Conservation (phyloP, 1,140 invertebrate species). For the Brachionus angularis region DNA sequence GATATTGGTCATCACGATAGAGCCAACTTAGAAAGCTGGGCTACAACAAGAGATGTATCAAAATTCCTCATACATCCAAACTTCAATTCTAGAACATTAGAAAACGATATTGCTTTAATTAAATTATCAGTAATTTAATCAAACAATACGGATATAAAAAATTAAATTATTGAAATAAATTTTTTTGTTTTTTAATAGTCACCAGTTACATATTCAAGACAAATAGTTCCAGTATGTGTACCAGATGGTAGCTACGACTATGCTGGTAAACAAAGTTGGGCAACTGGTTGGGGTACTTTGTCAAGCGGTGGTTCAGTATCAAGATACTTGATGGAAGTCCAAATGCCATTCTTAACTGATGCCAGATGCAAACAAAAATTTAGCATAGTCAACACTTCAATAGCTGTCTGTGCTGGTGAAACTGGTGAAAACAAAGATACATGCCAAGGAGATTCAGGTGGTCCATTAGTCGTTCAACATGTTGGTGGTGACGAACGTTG, state of each 20-base stretch:
- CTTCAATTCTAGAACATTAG: slow-evolving; percentile 7
- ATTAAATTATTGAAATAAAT: neutral
- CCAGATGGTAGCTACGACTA: neutral
- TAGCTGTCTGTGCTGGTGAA: slow-evolving; percentile 34
- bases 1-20: slow-evolving; percentile 30
- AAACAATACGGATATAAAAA: no score
- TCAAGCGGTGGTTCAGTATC: neutral
- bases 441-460: slow-evolving; percentile 42
- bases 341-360: slow-evolving; percentile 42
- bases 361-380: slow-evolving; percentile 41
- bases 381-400: neutral
- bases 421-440: slow-evolving; percentile 32
- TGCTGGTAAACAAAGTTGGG: neutral
- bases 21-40: slow-evolving; percentile 9
- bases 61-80: slow-evolving; percentile 12
- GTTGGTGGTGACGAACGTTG: neutral
- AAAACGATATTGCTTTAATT: slow-evolving; percentile 41
- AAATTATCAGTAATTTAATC: slow-evolving; percentile 34
- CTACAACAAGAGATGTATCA: neutral
- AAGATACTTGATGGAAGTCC: slow-evolving; percentile 39
- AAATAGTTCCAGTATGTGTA: slow-evolving; percentile 36
- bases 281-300: slow-evolving; percentile 42
- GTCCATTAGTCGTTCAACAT: slow-evolving; percentile 37
- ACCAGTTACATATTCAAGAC: slow-evolving; percentile 10
- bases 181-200: neutral